Evolutionary conservation across 2,797 vertebrate genomes (phyloP).

Genomic region (Balearica regulorum): DNA sequence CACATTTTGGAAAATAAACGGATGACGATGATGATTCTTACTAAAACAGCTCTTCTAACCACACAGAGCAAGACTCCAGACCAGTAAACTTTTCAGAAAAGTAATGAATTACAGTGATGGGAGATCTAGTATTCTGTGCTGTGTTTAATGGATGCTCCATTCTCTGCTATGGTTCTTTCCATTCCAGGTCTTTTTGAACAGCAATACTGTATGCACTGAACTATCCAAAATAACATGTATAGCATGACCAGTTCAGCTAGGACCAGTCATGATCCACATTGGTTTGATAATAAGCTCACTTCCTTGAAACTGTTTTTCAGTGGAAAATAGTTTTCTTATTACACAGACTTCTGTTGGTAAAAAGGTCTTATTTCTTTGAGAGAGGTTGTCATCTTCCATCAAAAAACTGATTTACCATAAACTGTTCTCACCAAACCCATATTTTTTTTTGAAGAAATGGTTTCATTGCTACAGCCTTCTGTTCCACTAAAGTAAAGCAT

Average conservation of each 20-base stretch:
- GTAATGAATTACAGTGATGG: background rate
- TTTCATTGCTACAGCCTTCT: background rate
- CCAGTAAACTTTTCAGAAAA: background rate
- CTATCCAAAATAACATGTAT: background rate
- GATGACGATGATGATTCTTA: background rate
- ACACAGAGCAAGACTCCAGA: background rate
- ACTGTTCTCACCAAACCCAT: background rate
- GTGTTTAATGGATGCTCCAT: background rate
- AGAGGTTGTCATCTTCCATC: background rate
- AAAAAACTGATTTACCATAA: background rate
- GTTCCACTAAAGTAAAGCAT: background rate
- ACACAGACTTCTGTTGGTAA: background rate
- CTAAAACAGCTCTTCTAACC: background rate
- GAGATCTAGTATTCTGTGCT: background rate
- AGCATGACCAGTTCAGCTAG: background rate
- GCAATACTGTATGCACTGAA: background rate
- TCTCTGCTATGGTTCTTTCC: background rate
- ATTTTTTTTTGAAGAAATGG: fast-evolving
- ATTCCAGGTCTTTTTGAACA: background rate
- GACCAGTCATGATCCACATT: background rate
- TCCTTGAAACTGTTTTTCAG: background rate
- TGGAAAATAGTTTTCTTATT: background rate
- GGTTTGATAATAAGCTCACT: background rate
- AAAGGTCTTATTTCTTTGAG: background rate
- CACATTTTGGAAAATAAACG: background rate